phyloP scores from a whole-genome alignment of 2,797 vertebrate species.

The Ateles fusciceps region DNA sequence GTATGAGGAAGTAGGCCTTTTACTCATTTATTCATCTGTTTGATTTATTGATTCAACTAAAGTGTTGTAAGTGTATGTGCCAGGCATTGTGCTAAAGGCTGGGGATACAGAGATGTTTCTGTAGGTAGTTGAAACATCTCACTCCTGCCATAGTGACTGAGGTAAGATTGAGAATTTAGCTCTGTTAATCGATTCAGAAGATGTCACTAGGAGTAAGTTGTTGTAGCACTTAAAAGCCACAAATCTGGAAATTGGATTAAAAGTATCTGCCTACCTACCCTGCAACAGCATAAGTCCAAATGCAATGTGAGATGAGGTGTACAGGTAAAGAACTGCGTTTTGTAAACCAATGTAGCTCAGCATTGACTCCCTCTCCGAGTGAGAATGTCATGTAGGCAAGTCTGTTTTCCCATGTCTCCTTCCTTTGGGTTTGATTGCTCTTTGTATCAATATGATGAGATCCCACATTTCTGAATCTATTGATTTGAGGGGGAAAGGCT shows the following conservation, averaged over 20 bases:
- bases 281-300: rapidly evolving
- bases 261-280: background rate
- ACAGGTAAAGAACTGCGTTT: background rate
- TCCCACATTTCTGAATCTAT: background rate
- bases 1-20: background rate
- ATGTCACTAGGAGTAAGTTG: background rate
- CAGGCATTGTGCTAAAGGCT: background rate
- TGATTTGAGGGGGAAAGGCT: background rate
- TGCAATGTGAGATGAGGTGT: rapidly evolving
- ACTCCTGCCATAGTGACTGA: background rate
- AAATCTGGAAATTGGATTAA: background rate
- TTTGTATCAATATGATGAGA: background rate
- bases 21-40: background rate
- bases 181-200: background rate
- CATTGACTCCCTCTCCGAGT: background rate
- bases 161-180: background rate
- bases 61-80: background rate
- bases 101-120: background rate
- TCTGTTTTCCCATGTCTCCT: background rate
- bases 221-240: background rate
- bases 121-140: background rate
- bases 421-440: background rate
- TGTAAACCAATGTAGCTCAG: background rate
- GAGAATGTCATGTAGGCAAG: background rate
- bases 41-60: background rate